A percentile compares a stretch with the other conserved stretches of the same genome.
phyloP scores from a whole-genome alignment of 2,113 vertebrate species.

The Vidua macroura region DNA sequence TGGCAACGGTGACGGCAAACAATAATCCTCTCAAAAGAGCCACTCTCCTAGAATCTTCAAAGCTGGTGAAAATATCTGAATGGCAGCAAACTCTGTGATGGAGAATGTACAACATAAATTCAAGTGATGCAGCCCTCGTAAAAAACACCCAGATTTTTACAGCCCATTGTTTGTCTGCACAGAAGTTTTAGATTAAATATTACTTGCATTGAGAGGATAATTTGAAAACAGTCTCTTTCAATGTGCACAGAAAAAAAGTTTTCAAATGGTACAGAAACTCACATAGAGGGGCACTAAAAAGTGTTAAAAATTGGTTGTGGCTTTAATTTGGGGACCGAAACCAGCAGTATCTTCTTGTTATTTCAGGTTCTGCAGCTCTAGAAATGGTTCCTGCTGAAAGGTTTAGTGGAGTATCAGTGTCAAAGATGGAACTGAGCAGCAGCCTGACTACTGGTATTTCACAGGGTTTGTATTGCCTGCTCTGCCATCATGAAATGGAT shows the following conservation, averaged over 20 bases:
- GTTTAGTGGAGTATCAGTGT: not conserved
- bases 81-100: not conserved
- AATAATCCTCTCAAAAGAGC: not conserved
- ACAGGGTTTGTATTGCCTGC: not conserved
- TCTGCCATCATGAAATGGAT: not conserved
- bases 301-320: not conserved
- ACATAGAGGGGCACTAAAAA: not conserved
- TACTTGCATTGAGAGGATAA: not conserved
- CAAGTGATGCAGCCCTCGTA: not conserved
- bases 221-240: not conserved
- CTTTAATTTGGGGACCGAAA: not conserved
- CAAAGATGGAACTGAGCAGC: not conserved
- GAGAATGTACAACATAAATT: not conserved
- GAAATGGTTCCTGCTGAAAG: not conserved
- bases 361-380: not conserved
- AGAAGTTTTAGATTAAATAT: not conserved
- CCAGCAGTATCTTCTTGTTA: not conserved
- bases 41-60: not conserved
- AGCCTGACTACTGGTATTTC: fast-evolving
- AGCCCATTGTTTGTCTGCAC: not conserved
- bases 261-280: not conserved
- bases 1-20: not conserved
- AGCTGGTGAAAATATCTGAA: not conserved
- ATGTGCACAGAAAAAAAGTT: not conserved
- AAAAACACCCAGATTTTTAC: not conserved